Percentiles rank a stretch among this genome's conserved stretches.
Evolutionary conservation across 2,797 vertebrate genomes (phyloP).

Genomic region (Alectoris magna): DNA sequence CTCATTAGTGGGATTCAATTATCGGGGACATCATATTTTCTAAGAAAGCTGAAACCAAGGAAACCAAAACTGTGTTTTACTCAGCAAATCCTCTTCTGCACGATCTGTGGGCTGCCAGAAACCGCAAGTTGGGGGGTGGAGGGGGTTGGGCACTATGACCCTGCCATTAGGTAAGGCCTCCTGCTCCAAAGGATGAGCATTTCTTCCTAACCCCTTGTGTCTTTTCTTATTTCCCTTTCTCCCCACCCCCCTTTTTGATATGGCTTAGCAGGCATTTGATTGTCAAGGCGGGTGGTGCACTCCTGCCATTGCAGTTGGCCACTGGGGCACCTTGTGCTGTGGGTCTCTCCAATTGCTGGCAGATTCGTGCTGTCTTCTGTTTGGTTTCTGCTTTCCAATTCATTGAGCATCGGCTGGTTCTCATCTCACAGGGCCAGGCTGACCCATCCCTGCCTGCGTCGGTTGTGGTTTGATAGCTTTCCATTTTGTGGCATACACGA

Average conservation of each 20-base stretch:
- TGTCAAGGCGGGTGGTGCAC: neutral
- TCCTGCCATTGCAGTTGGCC: neutral
- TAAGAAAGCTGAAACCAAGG: neutral
- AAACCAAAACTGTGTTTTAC: neutral
- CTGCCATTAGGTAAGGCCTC: neutral
- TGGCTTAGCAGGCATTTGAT: neutral
- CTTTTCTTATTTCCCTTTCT: neutral
- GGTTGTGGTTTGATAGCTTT: neutral
- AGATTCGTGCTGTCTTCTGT: neutral
- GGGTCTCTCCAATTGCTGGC: neutral
- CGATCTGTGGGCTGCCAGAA: neutral
- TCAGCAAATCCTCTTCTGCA: neutral
- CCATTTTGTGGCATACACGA: neutral
- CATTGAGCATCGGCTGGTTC: neutral
- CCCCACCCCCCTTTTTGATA: neutral
- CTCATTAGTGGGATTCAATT: neutral
- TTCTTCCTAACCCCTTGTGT: neutral
- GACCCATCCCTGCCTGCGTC: constrained; percentile 4
- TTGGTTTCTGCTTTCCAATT: neutral
- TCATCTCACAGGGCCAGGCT: constrained; percentile 29
- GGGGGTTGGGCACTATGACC: neutral
- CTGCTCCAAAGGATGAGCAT: neutral
- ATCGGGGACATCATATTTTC: neutral
- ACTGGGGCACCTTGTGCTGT: neutral
- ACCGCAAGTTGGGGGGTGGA: neutral